A percentile compares a stretch with the other conserved stretches of the same genome.
phyloP scores from a whole-genome alignment of 2,113 vertebrate species.

The Atherinomorus stipes region DNA sequence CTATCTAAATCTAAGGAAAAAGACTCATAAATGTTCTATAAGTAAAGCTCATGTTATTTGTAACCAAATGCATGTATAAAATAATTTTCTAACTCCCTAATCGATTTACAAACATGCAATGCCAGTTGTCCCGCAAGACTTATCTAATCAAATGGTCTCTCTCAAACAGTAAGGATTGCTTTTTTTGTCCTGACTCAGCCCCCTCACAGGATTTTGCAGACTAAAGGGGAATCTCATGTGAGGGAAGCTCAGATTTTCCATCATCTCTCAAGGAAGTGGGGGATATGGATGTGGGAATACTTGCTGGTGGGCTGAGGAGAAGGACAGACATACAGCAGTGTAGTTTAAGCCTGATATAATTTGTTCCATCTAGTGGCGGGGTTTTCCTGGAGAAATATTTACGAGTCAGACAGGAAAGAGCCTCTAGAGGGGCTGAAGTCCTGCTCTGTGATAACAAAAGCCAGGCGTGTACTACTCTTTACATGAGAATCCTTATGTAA shows the following conservation, averaged over 20 bases:
- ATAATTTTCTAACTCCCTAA: conserved; percentile 4
- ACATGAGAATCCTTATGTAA: conserved; percentile 26
- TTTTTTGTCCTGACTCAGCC: conserved; percentile 56
- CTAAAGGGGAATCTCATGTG: conserved; percentile 29
- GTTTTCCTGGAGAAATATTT: conserved; percentile 61
- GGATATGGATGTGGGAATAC: conserved; percentile 37
- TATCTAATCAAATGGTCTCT: conserved; percentile 32
- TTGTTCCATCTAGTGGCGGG: conserved; percentile 66
- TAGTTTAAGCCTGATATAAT: conserved; percentile 54
- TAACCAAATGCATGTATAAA: conserved; percentile 5
- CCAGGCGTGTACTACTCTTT: conserved; percentile 16
- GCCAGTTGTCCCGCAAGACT: not conserved
- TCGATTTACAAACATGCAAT: conserved; percentile 28
- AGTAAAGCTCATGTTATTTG: not conserved
- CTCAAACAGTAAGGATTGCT: conserved; percentile 8
- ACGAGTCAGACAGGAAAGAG: conserved; percentile 57
- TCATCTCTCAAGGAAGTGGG: conserved; percentile 27
- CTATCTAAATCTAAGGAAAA: too few relatives aligned
- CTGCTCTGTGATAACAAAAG: conserved; percentile 40
- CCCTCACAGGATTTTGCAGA: conserved; percentile 31
- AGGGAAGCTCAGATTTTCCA: conserved; percentile 57
- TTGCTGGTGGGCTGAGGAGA: conserved; percentile 47
- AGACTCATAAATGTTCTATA: not conserved
- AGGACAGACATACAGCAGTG: conserved; percentile 34
- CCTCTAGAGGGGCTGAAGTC: conserved; percentile 24